phyloP scores from a whole-genome alignment of 2,888 invertebrate species.

The Phrixothrix hirtus region DNA sequence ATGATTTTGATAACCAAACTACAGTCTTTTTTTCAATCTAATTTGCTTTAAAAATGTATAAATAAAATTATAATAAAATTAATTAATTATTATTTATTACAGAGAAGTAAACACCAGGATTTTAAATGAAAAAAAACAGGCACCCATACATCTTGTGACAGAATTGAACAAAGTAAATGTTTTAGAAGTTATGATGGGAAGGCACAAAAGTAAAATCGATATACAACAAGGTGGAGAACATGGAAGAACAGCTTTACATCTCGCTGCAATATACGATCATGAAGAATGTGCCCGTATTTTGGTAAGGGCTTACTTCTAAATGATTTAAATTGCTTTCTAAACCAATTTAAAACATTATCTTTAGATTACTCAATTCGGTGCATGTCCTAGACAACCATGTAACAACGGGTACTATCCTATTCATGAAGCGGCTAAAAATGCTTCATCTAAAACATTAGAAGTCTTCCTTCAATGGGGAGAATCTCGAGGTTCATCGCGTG shows the following conservation, averaged over 20 bases:
- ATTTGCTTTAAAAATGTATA: too few relatives aligned
- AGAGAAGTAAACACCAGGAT: constrained; percentile 71
- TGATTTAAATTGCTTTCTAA: too few relatives aligned
- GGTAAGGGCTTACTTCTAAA: too few relatives aligned
- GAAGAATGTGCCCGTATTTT: constrained; percentile 79
- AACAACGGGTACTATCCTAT: constrained; percentile 91
- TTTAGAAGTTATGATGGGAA: constrained; percentile 72
- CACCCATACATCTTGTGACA: constrained; percentile 78
- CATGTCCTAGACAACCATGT: constrained; percentile 76
- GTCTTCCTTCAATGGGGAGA: constrained; percentile 83
- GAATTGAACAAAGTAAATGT: constrained; percentile 75
- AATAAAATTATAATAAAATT: not conserved
- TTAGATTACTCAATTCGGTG: constrained; percentile 81
- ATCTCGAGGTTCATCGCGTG: constrained; percentile 74
- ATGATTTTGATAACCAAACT: too few relatives aligned
- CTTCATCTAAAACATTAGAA: constrained; percentile 83
- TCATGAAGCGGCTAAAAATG: constrained; percentile 89
- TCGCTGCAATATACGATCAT: constrained; percentile 83
- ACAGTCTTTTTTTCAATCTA: too few relatives aligned
- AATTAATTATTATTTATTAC: constrained; percentile 40
- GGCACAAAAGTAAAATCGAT: constrained; percentile 70
- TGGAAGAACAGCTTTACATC: constrained; percentile 79
- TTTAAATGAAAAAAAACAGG: constrained; percentile 77
- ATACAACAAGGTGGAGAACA: constrained; percentile 78
- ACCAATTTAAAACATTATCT: not conserved